Evolutionary conservation across 1,140 invertebrate genomes (phyloP), one percentile per base, ranked within the genome.

Genomic region (Drosophila willistoni): DNA sequence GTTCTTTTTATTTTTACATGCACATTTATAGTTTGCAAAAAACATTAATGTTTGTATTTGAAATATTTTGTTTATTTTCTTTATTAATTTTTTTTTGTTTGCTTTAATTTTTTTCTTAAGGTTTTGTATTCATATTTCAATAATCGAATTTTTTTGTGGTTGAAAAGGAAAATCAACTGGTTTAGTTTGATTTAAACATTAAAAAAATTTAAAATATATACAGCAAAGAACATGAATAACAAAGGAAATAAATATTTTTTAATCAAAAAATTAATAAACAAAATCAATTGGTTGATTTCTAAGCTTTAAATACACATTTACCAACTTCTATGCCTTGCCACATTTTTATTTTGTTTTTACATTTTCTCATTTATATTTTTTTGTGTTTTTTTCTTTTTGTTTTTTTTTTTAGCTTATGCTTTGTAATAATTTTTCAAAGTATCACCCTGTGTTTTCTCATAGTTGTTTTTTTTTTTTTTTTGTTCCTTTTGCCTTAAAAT

Each of bases 381-480:
- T 34, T 68, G 33, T n/a, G 36, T 68, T 78, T 39, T 68, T 47
- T 19, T 78, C n/a, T 57, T 54, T 63, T 64, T 72, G 72, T 44
- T 61, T 68, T 63, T 73, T 73, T 68, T 77, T 77, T 77, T 81
- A 78, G 68, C 76, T 78, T 78, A 78, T 77, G 76, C 76, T 74
- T 86, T 87, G 79, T 86, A 87, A 79, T 86, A 81, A 90, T 90
- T 90, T 90, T 74, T 87, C 77, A 90, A 87, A 87, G 87, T 91
- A 91, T 91, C 89, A 91, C 89, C 89, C 89, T 91, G 89, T 91
- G 78, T 91, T 91, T 91, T 91, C 72, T 84, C 84, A 85, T 91
- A 89, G 84, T 89, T 87, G 82, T 79, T 80, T 47, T 67, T 79
- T 68, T 64, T 72, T 71, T 61, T 75, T 68, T 71, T 64, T 68